phyloP scores from a whole-genome alignment of 2,888 invertebrate species.

The Diadromus collaris region DNA sequence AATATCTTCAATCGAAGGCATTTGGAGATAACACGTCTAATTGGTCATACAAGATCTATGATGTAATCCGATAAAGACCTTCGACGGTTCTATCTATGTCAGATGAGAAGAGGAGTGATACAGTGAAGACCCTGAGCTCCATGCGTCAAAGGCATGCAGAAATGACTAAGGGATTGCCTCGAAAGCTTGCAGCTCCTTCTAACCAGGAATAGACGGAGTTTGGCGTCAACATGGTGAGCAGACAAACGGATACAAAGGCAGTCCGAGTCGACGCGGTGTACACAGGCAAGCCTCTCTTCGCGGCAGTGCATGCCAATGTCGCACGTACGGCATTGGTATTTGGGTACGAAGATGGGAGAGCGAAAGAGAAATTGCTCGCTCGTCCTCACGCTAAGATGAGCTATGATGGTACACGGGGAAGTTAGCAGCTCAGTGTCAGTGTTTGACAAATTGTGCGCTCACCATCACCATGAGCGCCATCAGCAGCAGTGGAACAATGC shows the following conservation, averaged over 20 bases:
- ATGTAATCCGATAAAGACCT: neutral
- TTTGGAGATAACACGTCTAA: conserved; percentile 4
- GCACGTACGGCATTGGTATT: conserved; percentile 12
- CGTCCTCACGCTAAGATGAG: conserved; percentile 64
- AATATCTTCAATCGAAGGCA: conserved; percentile 8
- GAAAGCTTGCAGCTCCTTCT: neutral
- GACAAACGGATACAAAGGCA: neutral
- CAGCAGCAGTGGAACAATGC: conserved; percentile 15
- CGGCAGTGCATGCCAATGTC: conserved; percentile 10
- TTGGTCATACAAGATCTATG: neutral
- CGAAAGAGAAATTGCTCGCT: conserved; percentile 7
- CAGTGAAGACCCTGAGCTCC: neutral
- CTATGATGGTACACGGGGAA: conserved; percentile 69
- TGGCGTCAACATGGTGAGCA: neutral
- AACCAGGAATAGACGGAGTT: neutral
- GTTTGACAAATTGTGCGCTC: conserved; percentile 73
- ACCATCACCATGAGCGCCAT: conserved; percentile 51
- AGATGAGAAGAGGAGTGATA: neutral
- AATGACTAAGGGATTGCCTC: neutral
- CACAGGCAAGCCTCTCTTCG: neutral
- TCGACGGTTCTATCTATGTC: neutral
- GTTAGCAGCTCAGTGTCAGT: conserved; percentile 72
- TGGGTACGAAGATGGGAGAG: conserved; percentile 2
- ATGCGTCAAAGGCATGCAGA: neutral
- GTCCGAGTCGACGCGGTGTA: neutral